Evolutionary conservation across 2,888 invertebrate genomes (phyloP).

Genomic region (Apotomis turbidana): DNA sequence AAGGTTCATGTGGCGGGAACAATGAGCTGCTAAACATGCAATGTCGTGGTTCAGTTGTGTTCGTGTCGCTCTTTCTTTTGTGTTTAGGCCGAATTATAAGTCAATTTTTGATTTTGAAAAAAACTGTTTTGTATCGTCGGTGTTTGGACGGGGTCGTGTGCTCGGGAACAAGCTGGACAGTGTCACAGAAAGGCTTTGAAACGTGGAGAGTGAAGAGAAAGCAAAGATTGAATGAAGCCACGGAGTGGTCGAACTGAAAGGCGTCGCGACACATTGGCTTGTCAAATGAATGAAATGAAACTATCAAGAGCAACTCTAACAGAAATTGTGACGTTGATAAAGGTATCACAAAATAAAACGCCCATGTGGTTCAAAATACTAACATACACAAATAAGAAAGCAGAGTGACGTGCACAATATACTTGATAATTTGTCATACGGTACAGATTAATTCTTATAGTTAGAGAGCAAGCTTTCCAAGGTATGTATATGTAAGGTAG

Average conservation of each 20-base stretch:
- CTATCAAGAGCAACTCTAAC: constrained; percentile 82
- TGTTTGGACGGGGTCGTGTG: constrained; percentile 68
- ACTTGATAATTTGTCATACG: constrained; percentile 60
- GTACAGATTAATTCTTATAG: constrained; percentile 56
- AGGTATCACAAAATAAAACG: constrained; percentile 84
- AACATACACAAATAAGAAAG: constrained; percentile 70
- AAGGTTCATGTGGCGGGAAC: constrained; percentile 79
- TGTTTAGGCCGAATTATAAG: constrained; percentile 70
- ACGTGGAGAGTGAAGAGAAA: constrained; percentile 73
- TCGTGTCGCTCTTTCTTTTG: constrained; percentile 65
- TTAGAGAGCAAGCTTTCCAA: constrained; percentile 60
- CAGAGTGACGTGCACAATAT: constrained; percentile 74
- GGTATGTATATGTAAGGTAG: not conserved
- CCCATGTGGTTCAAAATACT: constrained; percentile 74
- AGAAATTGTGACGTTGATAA: constrained; percentile 82
- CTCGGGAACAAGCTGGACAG: constrained; percentile 76
- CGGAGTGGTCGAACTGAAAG: constrained; percentile 64
- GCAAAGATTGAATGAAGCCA: constrained; percentile 75
- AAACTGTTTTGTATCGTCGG: constrained; percentile 56
- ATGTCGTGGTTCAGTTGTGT: constrained; percentile 79
- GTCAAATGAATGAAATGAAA: constrained; percentile 81
- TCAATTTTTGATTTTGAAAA: constrained; percentile 54
- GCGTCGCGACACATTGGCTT: constrained; percentile 79
- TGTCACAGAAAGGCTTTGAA: constrained; percentile 70
- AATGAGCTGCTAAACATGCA: constrained; percentile 82